A percentile compares a stretch with the other conserved stretches of the same genome.
Evolutionary conservation across 2,888 invertebrate genomes (phyloP).

Genomic region (Macroteleia sp.): DNA sequence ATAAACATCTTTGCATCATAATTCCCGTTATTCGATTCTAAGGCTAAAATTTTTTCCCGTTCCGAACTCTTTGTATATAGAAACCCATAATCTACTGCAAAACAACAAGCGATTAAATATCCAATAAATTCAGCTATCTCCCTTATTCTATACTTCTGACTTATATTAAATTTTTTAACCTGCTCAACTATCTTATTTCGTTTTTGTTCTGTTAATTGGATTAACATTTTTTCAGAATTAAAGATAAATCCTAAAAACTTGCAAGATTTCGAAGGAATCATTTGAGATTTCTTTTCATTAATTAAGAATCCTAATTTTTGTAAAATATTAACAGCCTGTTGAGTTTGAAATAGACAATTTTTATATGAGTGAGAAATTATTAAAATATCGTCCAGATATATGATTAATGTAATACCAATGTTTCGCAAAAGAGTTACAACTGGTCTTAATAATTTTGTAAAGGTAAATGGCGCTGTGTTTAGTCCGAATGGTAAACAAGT

Average conservation of each 20-base stretch:
- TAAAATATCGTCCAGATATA: background rate
- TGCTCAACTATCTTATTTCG: conserved; percentile 15
- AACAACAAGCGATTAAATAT: conserved; percentile 43
- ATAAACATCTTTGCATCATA: conserved; percentile 29
- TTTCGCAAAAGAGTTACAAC: background rate
- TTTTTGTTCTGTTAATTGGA: conserved; percentile 54
- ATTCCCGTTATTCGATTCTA: conserved; percentile 10
- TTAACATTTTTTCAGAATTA: conserved; percentile 32
- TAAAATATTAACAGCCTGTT: no score
- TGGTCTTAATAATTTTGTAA: background rate
- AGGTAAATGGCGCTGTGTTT: background rate
- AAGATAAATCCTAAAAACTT: conserved; percentile 42
- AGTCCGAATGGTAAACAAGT: background rate
- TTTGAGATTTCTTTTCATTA: no score
- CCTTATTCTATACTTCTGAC: conserved; percentile 30
- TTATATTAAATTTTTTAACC: conserved; percentile 9
- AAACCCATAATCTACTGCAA: conserved; percentile 52
- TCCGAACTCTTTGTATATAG: conserved; percentile 39
- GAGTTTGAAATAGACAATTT: no score
- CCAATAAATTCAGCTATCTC: conserved; percentile 45
- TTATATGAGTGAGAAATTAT: background rate
- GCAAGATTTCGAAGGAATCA: background rate
- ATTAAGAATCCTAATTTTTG: no score
- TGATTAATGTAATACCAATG: background rate
- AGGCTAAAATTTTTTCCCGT: conserved; percentile 29